Percentiles rank a stretch among this genome's conserved stretches.
phyloP scores from a whole-genome alignment of 2,113 vertebrate genomes.

The Mormyrus iriodes region DNA sequence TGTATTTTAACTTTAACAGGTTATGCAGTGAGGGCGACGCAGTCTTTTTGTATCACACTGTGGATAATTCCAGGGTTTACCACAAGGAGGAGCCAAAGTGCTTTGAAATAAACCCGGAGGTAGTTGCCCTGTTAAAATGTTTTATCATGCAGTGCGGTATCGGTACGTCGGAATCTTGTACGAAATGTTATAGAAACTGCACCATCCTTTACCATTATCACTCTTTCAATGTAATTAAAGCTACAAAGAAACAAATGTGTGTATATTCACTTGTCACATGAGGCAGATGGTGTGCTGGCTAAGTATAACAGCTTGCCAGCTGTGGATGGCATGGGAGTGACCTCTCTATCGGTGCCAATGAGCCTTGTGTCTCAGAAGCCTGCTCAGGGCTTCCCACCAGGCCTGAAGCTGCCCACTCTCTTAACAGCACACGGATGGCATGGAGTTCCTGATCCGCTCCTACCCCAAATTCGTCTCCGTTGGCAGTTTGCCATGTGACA shows the following conservation, averaged over 20 bases:
- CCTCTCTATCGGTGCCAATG: not conserved
- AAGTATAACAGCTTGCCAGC: not conserved
- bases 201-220: not conserved
- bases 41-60: conserved; percentile 75
- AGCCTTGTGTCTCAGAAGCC: not conserved
- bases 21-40: conserved; percentile 78
- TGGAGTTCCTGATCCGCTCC: conserved; percentile 82
- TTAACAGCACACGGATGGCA: conserved; percentile 70
- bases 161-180: not conserved
- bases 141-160: not conserved
- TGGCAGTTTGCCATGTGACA: conserved; percentile 71
- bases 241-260: not conserved
- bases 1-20: conserved; percentile 36
- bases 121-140: conserved; percentile 31
- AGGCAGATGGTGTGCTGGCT: not conserved
- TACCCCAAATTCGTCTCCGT: conserved; percentile 79
- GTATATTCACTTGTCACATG: not conserved
- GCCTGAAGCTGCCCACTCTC: not conserved
- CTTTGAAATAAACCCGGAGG: conserved; percentile 77
- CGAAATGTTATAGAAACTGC: not conserved
- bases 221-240: not conserved
- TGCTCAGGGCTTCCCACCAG: not conserved
- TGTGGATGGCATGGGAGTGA: not conserved
- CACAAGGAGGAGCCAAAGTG: conserved; percentile 84
- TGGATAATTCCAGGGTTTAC: conserved; percentile 88